These are phyloP conservation scores for Brotula barbata DNA, from an alignment of 2,797 vertebrate genomes.

Conservation along the genomic window DNA sequence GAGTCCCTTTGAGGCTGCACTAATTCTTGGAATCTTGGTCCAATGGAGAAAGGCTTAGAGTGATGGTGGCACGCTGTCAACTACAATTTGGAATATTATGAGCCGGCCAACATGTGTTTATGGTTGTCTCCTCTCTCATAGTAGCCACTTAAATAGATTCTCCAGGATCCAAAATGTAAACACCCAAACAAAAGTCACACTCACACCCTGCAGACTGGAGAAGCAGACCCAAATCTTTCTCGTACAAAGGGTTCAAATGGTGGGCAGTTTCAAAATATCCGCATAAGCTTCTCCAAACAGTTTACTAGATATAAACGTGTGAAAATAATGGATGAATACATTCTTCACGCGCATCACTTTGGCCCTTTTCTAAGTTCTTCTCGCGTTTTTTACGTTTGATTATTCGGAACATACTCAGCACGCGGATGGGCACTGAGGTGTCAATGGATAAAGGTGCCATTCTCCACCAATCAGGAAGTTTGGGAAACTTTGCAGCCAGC, in stretches of 20 bases:
- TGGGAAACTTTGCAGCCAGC: too few species aligned
- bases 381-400: too few species aligned
- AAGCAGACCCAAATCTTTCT: too few species aligned
- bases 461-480: too few species aligned
- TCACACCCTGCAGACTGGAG: too few species aligned
- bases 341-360: too few species aligned
- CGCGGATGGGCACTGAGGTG: too few species aligned
- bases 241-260: neutral
- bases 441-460: too few species aligned
- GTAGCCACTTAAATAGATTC: slow-evolving; percentile 6
- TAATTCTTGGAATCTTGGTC: neutral
- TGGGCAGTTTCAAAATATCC: neutral
- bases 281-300: neutral
- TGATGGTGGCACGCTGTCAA: neutral
- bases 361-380: too few species aligned
- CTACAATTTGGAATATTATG: neutral
- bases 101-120: slow-evolving; percentile 4
- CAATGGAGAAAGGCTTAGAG: neutral
- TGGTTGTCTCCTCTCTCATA: slow-evolving; percentile 13
- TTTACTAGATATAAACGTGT: neutral
- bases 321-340: neutral
- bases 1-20: neutral
- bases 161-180: neutral
- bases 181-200: too few species aligned
- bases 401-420: too few species aligned